Conservation (phyloP, 2,888 invertebrate species). For the Caenorhabditis imperialis region DNA sequence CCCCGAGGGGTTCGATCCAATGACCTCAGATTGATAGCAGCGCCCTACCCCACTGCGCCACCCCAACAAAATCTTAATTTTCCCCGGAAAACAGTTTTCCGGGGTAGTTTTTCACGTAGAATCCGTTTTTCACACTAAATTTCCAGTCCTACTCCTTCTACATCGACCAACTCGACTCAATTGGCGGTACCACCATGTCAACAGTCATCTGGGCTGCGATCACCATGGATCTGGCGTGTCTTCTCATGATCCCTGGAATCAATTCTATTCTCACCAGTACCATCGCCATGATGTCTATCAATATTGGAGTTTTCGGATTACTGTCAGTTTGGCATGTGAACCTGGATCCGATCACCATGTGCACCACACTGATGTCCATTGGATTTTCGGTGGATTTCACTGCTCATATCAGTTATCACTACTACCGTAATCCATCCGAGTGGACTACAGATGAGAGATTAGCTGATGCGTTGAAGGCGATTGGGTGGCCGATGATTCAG, state of each 20-base stretch:
- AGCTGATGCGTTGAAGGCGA: constrained; percentile 66
- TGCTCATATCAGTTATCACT: constrained; percentile 71
- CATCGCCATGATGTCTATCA: constrained; percentile 70
- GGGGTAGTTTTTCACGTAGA: constrained; percentile 71
- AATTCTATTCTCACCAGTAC: constrained; percentile 63
- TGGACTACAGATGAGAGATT: constrained; percentile 66
- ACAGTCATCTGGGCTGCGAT: constrained; percentile 68
- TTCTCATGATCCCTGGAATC: constrained; percentile 68
- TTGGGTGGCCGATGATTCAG: constrained; percentile 73
- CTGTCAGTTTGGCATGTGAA: constrained; percentile 69
- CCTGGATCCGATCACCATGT: constrained; percentile 72
- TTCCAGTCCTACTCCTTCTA: constrained; percentile 70
- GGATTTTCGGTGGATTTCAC: constrained; percentile 67
- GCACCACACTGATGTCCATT: constrained; percentile 68
- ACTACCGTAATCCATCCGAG: constrained; percentile 64
- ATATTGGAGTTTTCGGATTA: constrained; percentile 70
- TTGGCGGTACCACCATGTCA: constrained; percentile 64
- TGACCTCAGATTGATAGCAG: too few species aligned
- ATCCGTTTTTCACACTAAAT: too few species aligned
- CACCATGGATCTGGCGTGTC: constrained; percentile 70
- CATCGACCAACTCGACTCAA: constrained; percentile 70
- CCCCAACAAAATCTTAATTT: too few species aligned
- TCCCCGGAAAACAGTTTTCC: too few species aligned
- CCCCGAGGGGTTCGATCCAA: too few species aligned
- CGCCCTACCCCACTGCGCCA: too few species aligned